These are phyloP conservation scores for Echiichthys vipera DNA, from an alignment of 2,797 vertebrate species.

Conservation along the genomic window DNA sequence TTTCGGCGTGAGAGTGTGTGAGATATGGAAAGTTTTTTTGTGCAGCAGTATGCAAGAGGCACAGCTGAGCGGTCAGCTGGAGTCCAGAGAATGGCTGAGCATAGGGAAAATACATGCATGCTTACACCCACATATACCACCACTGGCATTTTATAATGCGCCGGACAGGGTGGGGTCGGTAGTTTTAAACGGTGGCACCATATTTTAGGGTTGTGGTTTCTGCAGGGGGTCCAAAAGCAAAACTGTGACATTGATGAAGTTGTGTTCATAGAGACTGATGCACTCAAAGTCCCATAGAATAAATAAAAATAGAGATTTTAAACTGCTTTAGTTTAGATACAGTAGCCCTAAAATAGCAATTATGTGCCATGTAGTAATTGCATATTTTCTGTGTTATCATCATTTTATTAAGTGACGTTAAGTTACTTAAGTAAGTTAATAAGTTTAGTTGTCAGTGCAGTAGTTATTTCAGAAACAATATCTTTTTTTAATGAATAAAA, in stretches of 20 bases:
- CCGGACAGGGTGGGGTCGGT: slow-evolving; percentile 50
- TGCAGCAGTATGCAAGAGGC: slow-evolving; percentile 65
- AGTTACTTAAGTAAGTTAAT: not conserved
- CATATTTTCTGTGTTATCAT: not conserved
- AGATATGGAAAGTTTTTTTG: slow-evolving; percentile 74
- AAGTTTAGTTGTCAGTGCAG: not conserved
- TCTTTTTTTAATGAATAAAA: not conserved
- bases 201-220: slow-evolving; percentile 38
- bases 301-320: not conserved
- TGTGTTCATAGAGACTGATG: not conserved
- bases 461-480: not conserved
- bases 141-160: slow-evolving; percentile 56
- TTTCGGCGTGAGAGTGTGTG: slow-evolving; percentile 56
- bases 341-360: not conserved
- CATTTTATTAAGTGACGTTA: not conserved
- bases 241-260: not conserved
- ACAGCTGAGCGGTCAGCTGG: slow-evolving; percentile 79
- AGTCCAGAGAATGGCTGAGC: slow-evolving; percentile 74
- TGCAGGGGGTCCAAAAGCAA: not conserved
- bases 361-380: not conserved
- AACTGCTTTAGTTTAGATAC: no score
- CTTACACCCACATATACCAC: slow-evolving; percentile 54
- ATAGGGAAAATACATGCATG: slow-evolving; percentile 60
- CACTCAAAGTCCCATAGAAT: not conserved
- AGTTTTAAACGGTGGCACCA: slow-evolving; percentile 33